Base-by-base conservation (phyloP, 2,113 vertebrate genomes). In the Ariopsis seemanni region DNA sequence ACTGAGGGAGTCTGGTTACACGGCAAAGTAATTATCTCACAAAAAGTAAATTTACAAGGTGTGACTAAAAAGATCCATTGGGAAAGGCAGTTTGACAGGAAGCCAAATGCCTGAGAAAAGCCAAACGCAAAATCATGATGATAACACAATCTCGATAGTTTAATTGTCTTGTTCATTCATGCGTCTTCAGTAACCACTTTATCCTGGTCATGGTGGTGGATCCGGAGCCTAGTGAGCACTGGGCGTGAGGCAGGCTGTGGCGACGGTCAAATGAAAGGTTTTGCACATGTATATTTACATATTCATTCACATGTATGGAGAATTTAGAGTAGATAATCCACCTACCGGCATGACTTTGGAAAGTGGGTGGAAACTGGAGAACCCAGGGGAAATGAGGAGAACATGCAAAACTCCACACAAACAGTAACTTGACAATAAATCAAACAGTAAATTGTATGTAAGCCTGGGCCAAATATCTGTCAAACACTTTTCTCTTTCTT, bases 401-500 rank as follows among this genome's bases (percentile, higher is more conserved):
- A 60, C 79, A 34, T 34, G 48, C 48, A 77, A 25, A 77, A 77
- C 9, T 34, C 5, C 15, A 81, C 53, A 60, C 9, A 81, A 60
- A 34, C 25, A 79, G 75, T 55, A 27, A 17, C n/a, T 79, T 5
- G 6, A 34, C 15, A 34, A 81, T 60, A 81, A 81, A 22, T 34
- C 20, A 60, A 60, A 81, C 57, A 81, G 27, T 4, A 42, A 60
- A 42, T 11, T 0, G 78, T 69, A 55, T 78, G 18, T 57, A 84
- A 77, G 15, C 48, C 60, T 84, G 60, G 34, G 55, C n/a, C 27
- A 48, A 78, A 67, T 53, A 88, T 67, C 58, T 27, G 9, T 50
- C 55, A 75, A 60, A 77, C 25, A 52, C 72, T 69, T 84, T 55
- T 82, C 42, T 89, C 84, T 91, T 87, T 87, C 5, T 86, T 88